Conservation (phyloP, 2,888 invertebrate species). For the Erebia epiphron region DNA sequence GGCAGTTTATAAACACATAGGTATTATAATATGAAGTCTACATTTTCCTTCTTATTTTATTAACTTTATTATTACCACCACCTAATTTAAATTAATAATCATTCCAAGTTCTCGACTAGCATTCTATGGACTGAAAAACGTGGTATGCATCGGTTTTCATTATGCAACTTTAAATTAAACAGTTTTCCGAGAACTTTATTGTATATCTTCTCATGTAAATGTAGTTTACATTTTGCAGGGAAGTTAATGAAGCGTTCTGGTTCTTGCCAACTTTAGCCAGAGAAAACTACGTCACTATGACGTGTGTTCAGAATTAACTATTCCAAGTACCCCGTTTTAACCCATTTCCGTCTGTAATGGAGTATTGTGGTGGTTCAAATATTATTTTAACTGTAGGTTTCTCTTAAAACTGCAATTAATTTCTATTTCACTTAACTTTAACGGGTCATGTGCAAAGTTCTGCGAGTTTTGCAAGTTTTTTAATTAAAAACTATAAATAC, state of each 20-base stretch:
- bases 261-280: conserved; percentile 45
- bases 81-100: not conserved
- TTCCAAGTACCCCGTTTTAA: conserved; percentile 3
- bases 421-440: no score
- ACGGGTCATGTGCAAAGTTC: no score
- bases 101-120: not conserved
- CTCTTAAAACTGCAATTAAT: no score
- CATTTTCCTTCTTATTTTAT: no score
- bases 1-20: no score
- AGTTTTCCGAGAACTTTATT: not conserved
- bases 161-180: conserved; percentile 6
- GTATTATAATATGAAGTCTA: no score
- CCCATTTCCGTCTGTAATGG: not conserved
- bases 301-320: not conserved
- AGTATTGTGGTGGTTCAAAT: no score
- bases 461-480: no score
- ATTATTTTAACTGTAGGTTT: no score
- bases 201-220: conserved; percentile 50
- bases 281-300: conserved; percentile 15
- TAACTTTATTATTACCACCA: no score
- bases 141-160: not conserved
- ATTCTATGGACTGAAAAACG: not conserved
- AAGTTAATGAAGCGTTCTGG: conserved; percentile 42
- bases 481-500: no score
- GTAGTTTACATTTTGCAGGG: conserved; percentile 47